Base-by-base conservation (phyloP, 2,113 vertebrate species). In the Zapornia atra region DNA sequence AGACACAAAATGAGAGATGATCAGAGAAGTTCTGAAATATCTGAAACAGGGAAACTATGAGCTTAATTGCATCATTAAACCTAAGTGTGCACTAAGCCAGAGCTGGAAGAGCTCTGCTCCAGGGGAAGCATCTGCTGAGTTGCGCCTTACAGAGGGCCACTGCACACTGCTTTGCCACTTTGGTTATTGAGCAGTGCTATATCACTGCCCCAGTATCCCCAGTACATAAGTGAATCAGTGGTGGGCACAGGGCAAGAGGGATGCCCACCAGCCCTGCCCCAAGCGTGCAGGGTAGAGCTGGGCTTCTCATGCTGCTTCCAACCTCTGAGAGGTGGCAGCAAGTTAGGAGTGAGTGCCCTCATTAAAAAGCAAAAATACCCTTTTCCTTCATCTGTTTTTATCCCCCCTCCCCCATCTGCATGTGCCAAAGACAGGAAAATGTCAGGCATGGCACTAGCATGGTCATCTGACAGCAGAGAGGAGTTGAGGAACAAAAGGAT, bases 121-220 rank as follows among this genome's bases (percentile, higher is more conserved):
- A 57, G 68, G 31, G 36, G 46, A 50, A 51, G 59, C 28, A 29
- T 21, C 75, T 82, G 46, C 44, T 1, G 2, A 59, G 10, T 2
- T 33, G 19, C 25, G 76, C 18, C 28, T 79, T 46, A 10, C 10
- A 20, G 60, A 70, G 48, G 11, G 22, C 3, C 5, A 11, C 29
- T 26, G 79, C 6, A 11, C 8, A 2, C 4, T 8, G 17, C 11
- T 78, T 36, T 33, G 51, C 12, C 19, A 16, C 29, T 57, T 25
- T 21, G 24, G 40, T 38, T 64, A 31, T 11, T 1, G 2, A 77
- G 34, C 46, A 44, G 36, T 2, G 21, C 0, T 0, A 0, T 28
- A 7, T 12, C 34, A 3, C 18, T 42, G 42, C 1, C 15, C 33
- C 79, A 56, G 34, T 38, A 60, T 4, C 3, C 16, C 24, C 59